Evolutionary conservation across 2,797 vertebrate species (phyloP).

Genomic region (Harpagifer antarcticus): DNA sequence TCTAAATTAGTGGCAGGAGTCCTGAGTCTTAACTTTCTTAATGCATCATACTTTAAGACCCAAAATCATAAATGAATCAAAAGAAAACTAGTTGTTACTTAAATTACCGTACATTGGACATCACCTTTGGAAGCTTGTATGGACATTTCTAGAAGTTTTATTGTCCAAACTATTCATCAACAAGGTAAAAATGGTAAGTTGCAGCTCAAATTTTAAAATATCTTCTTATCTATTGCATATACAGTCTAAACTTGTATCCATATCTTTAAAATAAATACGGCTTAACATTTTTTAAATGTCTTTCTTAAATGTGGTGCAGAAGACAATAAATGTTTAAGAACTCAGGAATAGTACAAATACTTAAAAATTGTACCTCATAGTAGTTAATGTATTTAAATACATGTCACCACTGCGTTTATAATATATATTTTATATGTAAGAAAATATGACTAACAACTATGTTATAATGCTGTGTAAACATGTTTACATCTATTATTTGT

Average conservation of each 20-base stretch:
- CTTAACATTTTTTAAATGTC: background rate
- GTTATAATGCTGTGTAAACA: no score
- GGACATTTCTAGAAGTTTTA: background rate
- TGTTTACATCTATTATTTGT: background rate
- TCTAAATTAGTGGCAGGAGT: background rate
- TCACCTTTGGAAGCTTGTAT: background rate
- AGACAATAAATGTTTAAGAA: background rate
- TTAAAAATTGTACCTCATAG: background rate
- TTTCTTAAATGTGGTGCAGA: background rate
- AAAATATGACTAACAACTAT: no score
- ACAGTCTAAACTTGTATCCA: background rate
- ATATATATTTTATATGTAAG: background rate
- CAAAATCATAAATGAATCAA: background rate
- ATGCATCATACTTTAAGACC: background rate
- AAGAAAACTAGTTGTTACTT: background rate
- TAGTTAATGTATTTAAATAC: background rate
- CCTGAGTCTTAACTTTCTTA: background rate
- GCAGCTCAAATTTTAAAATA: rapidly evolving
- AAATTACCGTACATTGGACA: background rate
- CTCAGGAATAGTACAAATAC: background rate
- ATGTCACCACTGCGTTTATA: background rate
- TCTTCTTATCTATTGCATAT: background rate
- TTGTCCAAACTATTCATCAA: background rate
- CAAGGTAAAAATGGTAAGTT: background rate
- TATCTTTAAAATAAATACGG: background rate